Percentiles rank a stretch among this genome's conserved stretches.
Evolutionary conservation across 2,888 invertebrate species (phyloP).

Genomic region (Heliconius erato): DNA sequence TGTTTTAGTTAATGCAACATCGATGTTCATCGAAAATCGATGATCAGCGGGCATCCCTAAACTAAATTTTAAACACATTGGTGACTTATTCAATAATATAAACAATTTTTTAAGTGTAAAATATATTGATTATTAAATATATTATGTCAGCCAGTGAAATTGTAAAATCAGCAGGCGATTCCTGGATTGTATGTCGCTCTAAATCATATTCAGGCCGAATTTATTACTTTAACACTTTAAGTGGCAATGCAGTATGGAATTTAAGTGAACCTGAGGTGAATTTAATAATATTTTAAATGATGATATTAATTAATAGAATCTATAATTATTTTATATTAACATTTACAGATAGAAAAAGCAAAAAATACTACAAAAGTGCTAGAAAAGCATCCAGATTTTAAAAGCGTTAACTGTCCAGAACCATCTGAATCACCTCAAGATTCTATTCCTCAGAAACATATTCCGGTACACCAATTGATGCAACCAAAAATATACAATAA

Average conservation of each 20-base stretch:
- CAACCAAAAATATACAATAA: constrained; percentile 56
- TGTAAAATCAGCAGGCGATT: constrained; percentile 60
- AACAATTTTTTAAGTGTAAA: not conserved
- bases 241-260: constrained; percentile 73
- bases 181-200: constrained; percentile 71
- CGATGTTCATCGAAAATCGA: too few relatives aligned
- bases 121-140: constrained; percentile 12
- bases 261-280: constrained; percentile 69
- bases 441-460: constrained; percentile 11
- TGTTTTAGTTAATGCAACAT: too few relatives aligned
- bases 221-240: constrained; percentile 74
- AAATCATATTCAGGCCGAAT: constrained; percentile 65
- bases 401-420: constrained; percentile 62
- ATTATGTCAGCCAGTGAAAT: constrained; percentile 44
- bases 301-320: not conserved
- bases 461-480: constrained; percentile 16
- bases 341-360: constrained; percentile 68
- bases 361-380: constrained; percentile 56
- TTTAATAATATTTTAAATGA: not conserved
- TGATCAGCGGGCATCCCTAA: too few relatives aligned
- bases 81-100: not conserved
- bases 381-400: constrained; percentile 49
- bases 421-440: constrained; percentile 64
- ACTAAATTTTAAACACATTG: not conserved
- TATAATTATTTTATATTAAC: not conserved